Evolutionary conservation across 2,797 vertebrate species (phyloP).

Genomic region (Urophycis tenuis): DNA sequence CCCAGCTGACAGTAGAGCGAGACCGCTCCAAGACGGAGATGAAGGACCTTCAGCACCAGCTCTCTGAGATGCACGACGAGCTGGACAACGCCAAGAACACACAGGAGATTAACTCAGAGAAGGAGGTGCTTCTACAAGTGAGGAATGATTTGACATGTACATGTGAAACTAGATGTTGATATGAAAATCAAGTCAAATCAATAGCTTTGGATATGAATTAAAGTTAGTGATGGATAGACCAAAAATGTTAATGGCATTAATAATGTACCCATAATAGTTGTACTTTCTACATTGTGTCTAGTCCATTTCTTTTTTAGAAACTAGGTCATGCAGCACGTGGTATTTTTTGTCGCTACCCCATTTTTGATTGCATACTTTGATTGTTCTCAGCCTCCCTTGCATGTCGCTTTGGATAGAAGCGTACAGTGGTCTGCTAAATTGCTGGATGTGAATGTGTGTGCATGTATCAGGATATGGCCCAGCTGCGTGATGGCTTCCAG

Average conservation of each 20-base stretch:
- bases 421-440: neutral
- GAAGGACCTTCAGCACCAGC: conserved; percentile 90
- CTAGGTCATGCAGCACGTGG: neutral
- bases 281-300: neutral
- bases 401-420: neutral
- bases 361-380: neutral
- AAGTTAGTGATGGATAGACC: neutral
- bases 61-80: conserved; percentile 96
- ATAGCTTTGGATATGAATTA: neutral
- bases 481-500: conserved; percentile 79
- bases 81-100: conserved; percentile 79
- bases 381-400: neutral
- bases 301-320: neutral
- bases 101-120: conserved; percentile 70
- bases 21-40: conserved; percentile 84
- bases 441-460: no score
- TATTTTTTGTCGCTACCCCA: neutral
- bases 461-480: conserved; percentile 72
- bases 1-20: conserved; percentile 82
- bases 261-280: neutral
- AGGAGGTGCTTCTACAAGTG: conserved; percentile 82
- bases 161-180: no score
- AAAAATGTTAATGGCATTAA: neutral
- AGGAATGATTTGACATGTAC: conserved; percentile 27
- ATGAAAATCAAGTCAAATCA: neutral